Evolutionary conservation across 2,888 invertebrate genomes (phyloP), one percentile per base, ranked within the genome.

Genomic region (Mythimna ferrago): DNA sequence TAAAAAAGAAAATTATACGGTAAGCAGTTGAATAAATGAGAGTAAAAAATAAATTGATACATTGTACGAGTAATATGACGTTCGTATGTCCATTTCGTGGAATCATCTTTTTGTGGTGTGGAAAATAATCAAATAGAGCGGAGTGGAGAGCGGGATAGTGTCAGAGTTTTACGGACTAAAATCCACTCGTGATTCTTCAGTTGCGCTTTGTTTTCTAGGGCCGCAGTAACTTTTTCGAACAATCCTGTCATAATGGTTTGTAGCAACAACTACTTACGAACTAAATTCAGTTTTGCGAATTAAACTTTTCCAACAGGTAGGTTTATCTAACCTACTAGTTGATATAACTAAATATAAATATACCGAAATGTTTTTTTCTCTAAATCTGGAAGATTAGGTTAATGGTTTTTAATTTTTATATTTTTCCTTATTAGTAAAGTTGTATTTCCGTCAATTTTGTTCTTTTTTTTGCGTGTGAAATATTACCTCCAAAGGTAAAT

Each of bases 1-100:
- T 63, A 53, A 60, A 79, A 61, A 80, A 19, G 53, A 60, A 76
- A 73, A 76, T 76, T 80, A 80, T 76, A 48, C 76, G 10, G 51
- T 21, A 44, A 51, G 32, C 11, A 73, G 51, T 79, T 53, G 79
- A 26, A 75, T 57, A 72, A 73, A 75, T 75, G 61, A 73, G 51
- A 75, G 54, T 61, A 75, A 78, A 72, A 75, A 74, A 71, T 26
- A 78, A 51, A 73, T n/a, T 48, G 11, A 57, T 41, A 38, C 26
- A 11, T 26, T 53, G 16, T 26, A 26, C 26, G 26, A 26, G 26
- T 19, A 44, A 48, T 48, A 41, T 16, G 48, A 48, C 48, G 48
- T 14, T 48, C 48, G 48, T 48, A 48, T 5, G 16, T 48, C 16
- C 48, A 48, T 16, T 48, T 48, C 19, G 48, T 48, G 16, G 48